Base-by-base conservation (phyloP, 2,888 invertebrate genomes). In the Biston stratarius region DNA sequence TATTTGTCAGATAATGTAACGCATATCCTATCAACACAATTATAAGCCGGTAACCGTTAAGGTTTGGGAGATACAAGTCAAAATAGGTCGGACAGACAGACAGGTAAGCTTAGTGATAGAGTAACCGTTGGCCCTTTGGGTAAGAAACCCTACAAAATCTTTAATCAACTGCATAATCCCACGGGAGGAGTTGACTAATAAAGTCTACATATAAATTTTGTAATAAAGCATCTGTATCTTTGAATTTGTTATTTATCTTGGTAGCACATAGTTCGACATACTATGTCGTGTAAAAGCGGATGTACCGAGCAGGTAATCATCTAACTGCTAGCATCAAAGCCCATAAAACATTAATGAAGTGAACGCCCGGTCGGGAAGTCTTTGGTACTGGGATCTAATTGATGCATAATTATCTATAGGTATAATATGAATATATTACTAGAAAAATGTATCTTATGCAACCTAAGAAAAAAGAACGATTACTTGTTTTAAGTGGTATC, bases 341-440 rank as follows among this genome's bases (percentile, higher is more conserved):
- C 63, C 36, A 67, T 63, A 63, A 67, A 67, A 67, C 14, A 49
- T 56, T 67, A 67, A 67, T 60, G 67, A 67, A 67, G 42, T 53
- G 52, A 67, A 62, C 59, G 67, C 49, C 55, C 63, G 60, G 63
- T 59, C 63, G 63, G 63, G 63, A 63, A 67, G 59, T 61, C 12
- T 53, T 38, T 14, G 24, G 47, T 45, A 44, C 44, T 34, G 42
- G 6, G 33, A 36, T 52, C 64, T 49, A 57, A 15, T 36, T 61
- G 44, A 49, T 42, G 42, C 61, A 47, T 58, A 56, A 36, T 61
- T 51, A 61, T 57, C 51, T 45, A 49, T 14, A 48, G 59, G 11
- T 10, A 49, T 55, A 33, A 53, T 42, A 10, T 56, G 14, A 55
- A 11, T 34, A 47, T 34, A 24, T 24, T 24, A 24, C 24, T 24